Conservation (phyloP, 2,888 invertebrate genomes). For the Sinodicranocentrus sp. region DNA sequence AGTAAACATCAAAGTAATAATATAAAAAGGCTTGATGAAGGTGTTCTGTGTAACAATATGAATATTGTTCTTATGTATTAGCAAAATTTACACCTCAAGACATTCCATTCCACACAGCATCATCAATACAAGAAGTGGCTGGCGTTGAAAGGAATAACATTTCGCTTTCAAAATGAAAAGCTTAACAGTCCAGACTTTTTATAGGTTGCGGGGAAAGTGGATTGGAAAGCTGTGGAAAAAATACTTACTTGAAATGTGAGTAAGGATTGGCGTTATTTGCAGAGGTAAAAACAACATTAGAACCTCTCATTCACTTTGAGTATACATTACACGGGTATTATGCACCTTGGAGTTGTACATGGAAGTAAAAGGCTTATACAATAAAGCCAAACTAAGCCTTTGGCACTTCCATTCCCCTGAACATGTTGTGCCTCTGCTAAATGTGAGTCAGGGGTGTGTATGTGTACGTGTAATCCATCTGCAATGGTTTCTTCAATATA, state of each 20-base stretch:
- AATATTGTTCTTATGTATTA: no score
- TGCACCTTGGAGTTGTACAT: no score
- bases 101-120: no score
- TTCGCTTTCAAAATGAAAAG: neutral
- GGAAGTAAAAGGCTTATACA: neutral
- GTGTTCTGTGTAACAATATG: no score
- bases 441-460: neutral
- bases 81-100: no score
- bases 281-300: slow-evolving; percentile 77
- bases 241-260: slow-evolving; percentile 84
- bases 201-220: no score
- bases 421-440: neutral
- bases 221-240: slow-evolving; percentile 18
- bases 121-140: no score
- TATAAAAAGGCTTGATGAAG: no score
- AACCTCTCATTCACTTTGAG: slow-evolving; percentile 20
- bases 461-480: no score
- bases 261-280: slow-evolving; percentile 78
- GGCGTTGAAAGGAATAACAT: no score
- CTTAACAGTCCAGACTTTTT: neutral
- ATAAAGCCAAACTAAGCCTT: slow-evolving; percentile 27
- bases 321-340: neutral
- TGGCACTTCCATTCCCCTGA: slow-evolving; percentile 29
- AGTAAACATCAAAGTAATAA: no score
- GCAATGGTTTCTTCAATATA: neutral